Evolutionary conservation across 2,113 vertebrate genomes (phyloP).

Genomic region (Clarias gariepinus): DNA sequence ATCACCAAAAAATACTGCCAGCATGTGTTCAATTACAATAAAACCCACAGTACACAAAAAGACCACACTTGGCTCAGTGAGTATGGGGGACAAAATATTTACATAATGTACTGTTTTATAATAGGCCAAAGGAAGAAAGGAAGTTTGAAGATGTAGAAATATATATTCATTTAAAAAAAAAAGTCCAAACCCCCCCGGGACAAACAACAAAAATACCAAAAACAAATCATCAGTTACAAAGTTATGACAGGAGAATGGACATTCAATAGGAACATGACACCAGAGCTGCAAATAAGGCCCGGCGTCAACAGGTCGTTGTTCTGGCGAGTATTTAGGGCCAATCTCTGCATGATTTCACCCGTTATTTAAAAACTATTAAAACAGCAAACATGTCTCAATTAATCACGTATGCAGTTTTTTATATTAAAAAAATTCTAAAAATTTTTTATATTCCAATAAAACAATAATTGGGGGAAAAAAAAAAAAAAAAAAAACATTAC

Average conservation of each 20-base stretch:
- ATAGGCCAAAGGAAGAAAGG: not conserved
- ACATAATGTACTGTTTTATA: not conserved
- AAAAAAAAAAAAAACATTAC: not conserved
- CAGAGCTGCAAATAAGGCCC: not conserved
- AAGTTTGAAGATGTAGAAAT: too few species aligned
- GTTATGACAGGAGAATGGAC: not conserved
- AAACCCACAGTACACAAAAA: not conserved
- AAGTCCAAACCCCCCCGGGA: too few species aligned
- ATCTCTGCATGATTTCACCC: not conserved
- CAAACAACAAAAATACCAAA: too few species aligned
- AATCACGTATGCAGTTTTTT: not conserved
- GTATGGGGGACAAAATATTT: constrained; percentile 11
- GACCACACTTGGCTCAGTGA: not conserved
- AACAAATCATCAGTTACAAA: too few species aligned
- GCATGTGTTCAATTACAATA: not conserved
- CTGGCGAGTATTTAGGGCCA: not conserved
- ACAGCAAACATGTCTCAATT: too few species aligned
- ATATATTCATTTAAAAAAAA: too few species aligned
- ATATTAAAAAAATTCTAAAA: not conserved
- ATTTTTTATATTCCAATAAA: not conserved
- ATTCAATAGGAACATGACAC: not conserved
- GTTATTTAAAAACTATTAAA: not conserved
- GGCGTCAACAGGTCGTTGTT: not conserved
- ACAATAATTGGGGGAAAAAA: not conserved
- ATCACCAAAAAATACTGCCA: not conserved